Conservation (phyloP, 2,797 vertebrate species). For the Pachyuromys duprasi region DNA sequence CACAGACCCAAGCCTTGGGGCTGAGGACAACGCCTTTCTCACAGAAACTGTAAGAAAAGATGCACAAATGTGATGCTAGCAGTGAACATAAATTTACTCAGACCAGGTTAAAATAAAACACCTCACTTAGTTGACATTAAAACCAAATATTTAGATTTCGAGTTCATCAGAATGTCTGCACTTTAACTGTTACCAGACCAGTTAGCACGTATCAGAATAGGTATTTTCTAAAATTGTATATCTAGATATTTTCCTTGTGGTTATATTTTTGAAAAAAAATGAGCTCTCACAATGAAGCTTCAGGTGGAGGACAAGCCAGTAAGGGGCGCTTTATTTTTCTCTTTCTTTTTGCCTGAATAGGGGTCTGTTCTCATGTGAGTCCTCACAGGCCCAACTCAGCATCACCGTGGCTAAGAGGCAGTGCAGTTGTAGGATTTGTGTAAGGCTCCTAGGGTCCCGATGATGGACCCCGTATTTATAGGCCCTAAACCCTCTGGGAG, state of each 20-base stretch:
- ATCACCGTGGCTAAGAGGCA: background rate
- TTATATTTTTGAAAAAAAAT: conserved; percentile 10
- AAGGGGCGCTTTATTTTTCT: background rate
- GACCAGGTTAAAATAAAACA: background rate
- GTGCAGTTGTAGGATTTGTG: background rate
- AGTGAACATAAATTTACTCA: background rate
- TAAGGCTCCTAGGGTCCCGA: background rate
- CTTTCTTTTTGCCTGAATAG: background rate
- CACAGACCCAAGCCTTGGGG: background rate
- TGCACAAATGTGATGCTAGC: background rate
- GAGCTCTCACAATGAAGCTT: background rate
- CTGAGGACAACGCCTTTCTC: background rate
- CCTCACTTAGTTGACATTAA: background rate
- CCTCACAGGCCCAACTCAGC: background rate
- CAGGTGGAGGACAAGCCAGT: background rate
- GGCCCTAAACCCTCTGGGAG: background rate
- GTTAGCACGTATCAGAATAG: background rate
- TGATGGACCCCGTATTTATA: background rate
- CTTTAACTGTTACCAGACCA: background rate
- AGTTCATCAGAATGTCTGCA: conserved; percentile 2
- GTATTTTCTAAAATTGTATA: background rate
- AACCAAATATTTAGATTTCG: conserved; percentile 17
- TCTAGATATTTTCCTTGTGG: background rate
- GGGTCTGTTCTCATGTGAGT: background rate
- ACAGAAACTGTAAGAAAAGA: background rate